These are phyloP conservation scores for Mionectes macconnelli DNA, from an alignment of 2,113 vertebrate species.

Conservation along the genomic window DNA sequence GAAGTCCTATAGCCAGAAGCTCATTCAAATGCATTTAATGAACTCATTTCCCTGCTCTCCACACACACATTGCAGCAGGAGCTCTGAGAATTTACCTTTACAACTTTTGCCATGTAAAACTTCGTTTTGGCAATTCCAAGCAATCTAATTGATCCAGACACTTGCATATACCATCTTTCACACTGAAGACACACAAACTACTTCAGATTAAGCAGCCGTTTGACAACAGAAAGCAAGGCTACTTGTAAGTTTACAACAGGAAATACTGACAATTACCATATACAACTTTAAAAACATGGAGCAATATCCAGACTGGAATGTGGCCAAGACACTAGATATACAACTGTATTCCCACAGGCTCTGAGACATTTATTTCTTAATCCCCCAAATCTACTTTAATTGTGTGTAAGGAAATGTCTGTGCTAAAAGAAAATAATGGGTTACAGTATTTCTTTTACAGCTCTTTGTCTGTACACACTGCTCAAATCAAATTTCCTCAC, in stretches of 20 bases:
- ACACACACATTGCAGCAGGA: neutral
- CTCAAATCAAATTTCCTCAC: neutral
- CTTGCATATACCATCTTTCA: neutral
- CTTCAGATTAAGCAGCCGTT: neutral
- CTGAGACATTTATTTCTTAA: constrained; percentile 31
- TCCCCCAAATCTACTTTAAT: constrained; percentile 38
- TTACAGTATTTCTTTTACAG: constrained; percentile 14
- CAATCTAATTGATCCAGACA: neutral
- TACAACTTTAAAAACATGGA: neutral
- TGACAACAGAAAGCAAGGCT: neutral
- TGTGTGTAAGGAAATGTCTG: constrained; percentile 6
- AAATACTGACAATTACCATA: neutral
- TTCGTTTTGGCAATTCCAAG: neutral
- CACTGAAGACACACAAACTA: neutral
- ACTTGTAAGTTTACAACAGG: neutral
- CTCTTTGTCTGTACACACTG: neutral
- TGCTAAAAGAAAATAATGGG: neutral
- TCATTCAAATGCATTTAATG: neutral
- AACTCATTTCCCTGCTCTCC: neutral
- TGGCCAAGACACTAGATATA: neutral
- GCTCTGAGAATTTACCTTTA: neutral
- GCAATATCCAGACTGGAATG: neutral
- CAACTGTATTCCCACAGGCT: neutral
- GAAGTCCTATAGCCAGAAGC: neutral
- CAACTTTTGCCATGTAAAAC: neutral